Percentiles rank a stretch among this genome's conserved stretches.
Conservation (phyloP, 2,113 vertebrate species). For the Hippolais icterina region DNA sequence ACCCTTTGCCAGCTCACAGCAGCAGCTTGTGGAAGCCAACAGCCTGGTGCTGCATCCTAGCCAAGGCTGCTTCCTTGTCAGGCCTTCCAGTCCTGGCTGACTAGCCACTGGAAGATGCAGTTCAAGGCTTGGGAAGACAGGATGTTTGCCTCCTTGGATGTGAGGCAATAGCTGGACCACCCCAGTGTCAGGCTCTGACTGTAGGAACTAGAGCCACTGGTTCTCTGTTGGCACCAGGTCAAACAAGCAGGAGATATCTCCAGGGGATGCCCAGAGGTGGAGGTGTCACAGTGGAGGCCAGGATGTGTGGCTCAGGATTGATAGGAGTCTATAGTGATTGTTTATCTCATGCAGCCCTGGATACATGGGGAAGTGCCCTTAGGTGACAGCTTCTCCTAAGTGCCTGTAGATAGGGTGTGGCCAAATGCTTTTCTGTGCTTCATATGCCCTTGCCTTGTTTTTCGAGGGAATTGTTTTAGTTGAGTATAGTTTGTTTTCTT, state of each 20-base stretch:
- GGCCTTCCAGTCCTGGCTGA: not conserved
- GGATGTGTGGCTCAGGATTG: accelerated
- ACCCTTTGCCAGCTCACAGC: not conserved
- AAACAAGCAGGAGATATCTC: not conserved
- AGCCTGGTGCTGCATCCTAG: not conserved
- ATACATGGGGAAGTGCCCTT: not conserved
- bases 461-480: not conserved
- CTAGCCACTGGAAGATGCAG: not conserved
- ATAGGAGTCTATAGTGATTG: accelerated
- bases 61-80: not conserved
- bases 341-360: not conserved
- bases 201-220: not conserved
- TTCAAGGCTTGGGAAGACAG: not conserved
- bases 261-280: not conserved
- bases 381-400: not conserved
- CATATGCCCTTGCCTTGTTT: not conserved
- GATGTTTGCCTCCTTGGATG: not conserved
- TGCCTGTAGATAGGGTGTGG: not conserved
- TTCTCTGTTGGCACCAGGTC: not conserved
- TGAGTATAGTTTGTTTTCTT: not conserved
- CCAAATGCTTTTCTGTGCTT: not conserved
- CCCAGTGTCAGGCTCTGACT: not conserved
- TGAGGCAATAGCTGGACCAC: not conserved
- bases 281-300: not conserved
- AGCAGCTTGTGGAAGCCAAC: not conserved